Conservation (phyloP, 2,113 vertebrate genomes). For the Saccopteryx bilineata region DNA sequence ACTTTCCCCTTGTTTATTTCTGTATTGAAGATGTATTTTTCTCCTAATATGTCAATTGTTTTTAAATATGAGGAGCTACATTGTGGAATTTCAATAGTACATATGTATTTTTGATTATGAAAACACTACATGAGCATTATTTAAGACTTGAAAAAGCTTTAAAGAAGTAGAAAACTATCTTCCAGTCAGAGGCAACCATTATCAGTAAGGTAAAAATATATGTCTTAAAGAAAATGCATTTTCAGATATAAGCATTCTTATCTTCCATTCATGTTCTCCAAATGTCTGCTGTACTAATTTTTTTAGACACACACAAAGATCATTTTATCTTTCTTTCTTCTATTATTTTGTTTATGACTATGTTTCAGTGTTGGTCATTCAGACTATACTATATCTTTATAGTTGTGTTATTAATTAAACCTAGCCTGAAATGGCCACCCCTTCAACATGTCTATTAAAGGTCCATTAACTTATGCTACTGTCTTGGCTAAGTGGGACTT, state of each 20-base stretch:
- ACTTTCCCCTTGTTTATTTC: not conserved
- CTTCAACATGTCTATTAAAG: not conserved
- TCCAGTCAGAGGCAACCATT: not conserved
- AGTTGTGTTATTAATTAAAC: not conserved
- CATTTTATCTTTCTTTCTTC: conserved; percentile 10
- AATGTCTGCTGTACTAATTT: not conserved
- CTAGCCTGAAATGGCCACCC: not conserved
- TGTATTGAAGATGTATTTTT: not conserved
- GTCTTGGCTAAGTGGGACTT: not conserved
- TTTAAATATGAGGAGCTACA: not conserved
- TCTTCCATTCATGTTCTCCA: not conserved
- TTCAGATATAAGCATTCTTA: not conserved
- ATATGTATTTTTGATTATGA: not conserved
- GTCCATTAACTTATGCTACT: not conserved
- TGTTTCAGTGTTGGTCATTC: not conserved
- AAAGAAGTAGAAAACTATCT: conserved; percentile 13
- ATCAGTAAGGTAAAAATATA: not conserved
- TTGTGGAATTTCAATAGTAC: not conserved
- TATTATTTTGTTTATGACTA: not conserved
- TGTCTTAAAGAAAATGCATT: conserved; percentile 13
- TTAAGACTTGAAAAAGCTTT: conserved; percentile 18
- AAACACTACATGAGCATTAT: not conserved
- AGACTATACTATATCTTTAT: not conserved
- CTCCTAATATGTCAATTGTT: not conserved
- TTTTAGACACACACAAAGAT: not conserved